A percentile compares a stretch with the other conserved stretches of the same genome.
These are phyloP conservation scores for Anhinga rufa DNA, from an alignment of 2,113 vertebrate species.

Conservation along the genomic window DNA sequence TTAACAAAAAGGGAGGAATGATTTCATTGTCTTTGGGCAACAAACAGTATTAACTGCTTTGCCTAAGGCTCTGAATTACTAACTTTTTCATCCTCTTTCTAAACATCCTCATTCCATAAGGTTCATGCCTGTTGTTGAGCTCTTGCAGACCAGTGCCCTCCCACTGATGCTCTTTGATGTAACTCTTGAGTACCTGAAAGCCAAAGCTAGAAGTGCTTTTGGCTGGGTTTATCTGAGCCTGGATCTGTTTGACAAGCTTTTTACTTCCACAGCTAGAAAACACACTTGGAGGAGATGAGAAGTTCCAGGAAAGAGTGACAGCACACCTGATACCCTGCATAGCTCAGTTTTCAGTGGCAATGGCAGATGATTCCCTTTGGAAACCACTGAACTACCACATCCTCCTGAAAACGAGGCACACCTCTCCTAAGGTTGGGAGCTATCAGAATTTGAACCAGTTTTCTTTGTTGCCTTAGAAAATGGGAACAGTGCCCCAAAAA, in stretches of 20 bases:
- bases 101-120: neutral
- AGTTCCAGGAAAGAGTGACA: constrained; percentile 79
- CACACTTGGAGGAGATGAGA: constrained; percentile 79
- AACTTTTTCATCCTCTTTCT: neutral
- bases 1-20: neutral
- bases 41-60: neutral
- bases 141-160: neutral
- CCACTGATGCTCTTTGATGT: neutral
- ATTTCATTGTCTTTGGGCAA: neutral
- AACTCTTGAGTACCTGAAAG: neutral
- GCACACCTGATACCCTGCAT: constrained; percentile 85
- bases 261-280: constrained; percentile 85
- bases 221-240: neutral
- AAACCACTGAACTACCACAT: constrained; percentile 94
- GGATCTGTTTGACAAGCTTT: neutral
- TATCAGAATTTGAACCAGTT: neutral
- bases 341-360: constrained; percentile 87
- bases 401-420: constrained; percentile 88
- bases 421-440: constrained; percentile 79
- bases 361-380: constrained; percentile 91
- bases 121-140: neutral
- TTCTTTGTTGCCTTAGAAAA: neutral
- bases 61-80: neutral
- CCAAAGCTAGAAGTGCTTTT: neutral
- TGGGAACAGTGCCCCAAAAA: neutral